phyloP scores from a whole-genome alignment of 2,113 vertebrate species.

The Odobenus rosmarus region DNA sequence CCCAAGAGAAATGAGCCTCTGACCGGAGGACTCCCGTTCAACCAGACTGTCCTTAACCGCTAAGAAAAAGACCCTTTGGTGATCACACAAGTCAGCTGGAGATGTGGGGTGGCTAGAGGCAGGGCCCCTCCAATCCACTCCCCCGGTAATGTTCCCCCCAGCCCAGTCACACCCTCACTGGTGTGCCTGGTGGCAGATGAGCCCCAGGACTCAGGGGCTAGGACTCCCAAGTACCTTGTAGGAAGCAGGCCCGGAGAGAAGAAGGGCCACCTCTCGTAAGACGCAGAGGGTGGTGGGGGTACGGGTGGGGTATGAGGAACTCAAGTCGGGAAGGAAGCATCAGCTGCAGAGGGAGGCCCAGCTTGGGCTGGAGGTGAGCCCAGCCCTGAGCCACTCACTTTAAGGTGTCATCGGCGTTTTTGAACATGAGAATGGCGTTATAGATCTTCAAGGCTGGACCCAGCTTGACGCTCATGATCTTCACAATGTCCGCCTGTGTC shows the following conservation, averaged over 20 bases:
- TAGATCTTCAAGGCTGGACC: conserved; percentile 99
- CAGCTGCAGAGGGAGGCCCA: conserved; percentile 37
- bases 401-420: conserved; percentile 95
- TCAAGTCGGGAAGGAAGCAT: background rate
- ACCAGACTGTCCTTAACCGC: background rate
- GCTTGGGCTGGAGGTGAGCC: background rate
- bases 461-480: conserved; percentile 99
- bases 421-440: conserved; percentile 99
- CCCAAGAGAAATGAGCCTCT: background rate
- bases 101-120: background rate
- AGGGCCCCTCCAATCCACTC: background rate
- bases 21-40: background rate
- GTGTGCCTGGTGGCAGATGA: background rate
- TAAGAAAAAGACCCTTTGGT: conserved; percentile 17
- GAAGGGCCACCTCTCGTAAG: conserved; percentile 39
- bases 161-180: background rate
- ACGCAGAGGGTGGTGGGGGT: conserved; percentile 15
- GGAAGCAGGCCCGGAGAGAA: background rate
- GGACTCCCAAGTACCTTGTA: background rate
- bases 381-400: conserved; percentile 87
- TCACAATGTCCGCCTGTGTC: conserved; percentile 98
- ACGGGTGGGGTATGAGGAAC: background rate
- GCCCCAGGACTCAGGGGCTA: background rate
- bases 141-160: background rate
- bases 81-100: background rate